phyloP scores from a whole-genome alignment of 2,888 invertebrate species.

The Sminthurinus aureus region DNA sequence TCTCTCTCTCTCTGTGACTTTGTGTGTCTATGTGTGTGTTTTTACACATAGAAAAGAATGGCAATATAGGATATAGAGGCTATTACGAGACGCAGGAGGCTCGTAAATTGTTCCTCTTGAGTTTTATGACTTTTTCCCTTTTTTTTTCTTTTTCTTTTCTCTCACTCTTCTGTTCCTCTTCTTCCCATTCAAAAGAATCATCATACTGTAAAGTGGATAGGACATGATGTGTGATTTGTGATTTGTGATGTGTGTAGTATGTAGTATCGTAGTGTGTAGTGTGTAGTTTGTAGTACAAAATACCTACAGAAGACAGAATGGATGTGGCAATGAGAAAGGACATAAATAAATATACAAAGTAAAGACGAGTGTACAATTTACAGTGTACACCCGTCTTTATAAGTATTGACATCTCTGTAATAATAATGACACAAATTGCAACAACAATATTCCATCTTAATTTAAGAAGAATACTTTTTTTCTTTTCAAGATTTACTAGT shows the following conservation, averaged over 20 bases:
- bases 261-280: neutral
- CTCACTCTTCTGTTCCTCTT: no score
- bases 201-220: neutral
- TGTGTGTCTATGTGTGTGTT: neutral
- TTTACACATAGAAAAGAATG: neutral
- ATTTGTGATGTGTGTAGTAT: neutral
- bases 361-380: no score
- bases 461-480: no score
- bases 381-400: no score
- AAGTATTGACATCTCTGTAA: no score
- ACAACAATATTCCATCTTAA: no score
- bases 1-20: neutral
- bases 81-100: slow-evolving; percentile 52
- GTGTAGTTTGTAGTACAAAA: neutral
- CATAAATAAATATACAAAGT: no score
- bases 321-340: no score
- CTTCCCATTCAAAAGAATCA: slow-evolving; percentile 20
- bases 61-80: slow-evolving; percentile 16
- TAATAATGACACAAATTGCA: no score
- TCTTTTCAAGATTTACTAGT: no score
- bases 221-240: neutral
- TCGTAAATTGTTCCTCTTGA: slow-evolving; percentile 54
- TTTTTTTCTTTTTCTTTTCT: neutral
- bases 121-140: slow-evolving; percentile 44
- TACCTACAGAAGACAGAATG: no score